Evolutionary conservation across 2,888 invertebrate genomes (phyloP).

Genomic region (Diarsia rubi): DNA sequence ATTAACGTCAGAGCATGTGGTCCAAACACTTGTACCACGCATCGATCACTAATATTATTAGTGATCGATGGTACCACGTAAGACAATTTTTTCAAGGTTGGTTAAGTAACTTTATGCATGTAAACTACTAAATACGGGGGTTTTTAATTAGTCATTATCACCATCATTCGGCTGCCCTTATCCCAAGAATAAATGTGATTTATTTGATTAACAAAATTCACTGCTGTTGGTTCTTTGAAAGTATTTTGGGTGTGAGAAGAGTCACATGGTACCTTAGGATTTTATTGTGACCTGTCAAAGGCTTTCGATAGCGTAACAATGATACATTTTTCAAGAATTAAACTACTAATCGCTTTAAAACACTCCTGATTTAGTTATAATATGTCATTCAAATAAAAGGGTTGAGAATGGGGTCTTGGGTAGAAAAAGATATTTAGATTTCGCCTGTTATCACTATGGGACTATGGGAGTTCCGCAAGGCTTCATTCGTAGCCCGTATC

Average conservation of each 20-base stretch:
- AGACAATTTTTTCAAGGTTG: conserved; percentile 25
- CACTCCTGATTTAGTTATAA: not conserved
- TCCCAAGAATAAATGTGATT: not conserved
- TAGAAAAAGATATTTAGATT: not conserved
- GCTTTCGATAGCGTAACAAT: conserved; percentile 9
- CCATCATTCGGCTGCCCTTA: not conserved
- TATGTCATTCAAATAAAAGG: not conserved
- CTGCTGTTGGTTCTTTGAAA: not conserved
- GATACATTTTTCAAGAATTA: not conserved
- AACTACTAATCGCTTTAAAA: not conserved
- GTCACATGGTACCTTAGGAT: not conserved
- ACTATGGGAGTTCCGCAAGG: conserved; percentile 9
- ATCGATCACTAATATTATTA: too few relatives aligned
- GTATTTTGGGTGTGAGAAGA: not conserved
- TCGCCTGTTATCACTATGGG: not conserved
- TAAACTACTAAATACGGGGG: not conserved
- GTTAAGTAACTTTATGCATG: not conserved
- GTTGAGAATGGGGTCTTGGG: not conserved
- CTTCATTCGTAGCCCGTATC: not conserved
- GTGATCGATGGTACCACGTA: conserved; percentile 22
- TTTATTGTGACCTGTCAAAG: not conserved
- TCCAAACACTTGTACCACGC: conserved; percentile 19
- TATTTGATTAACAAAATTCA: not conserved
- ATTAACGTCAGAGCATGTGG: conserved; percentile 4
- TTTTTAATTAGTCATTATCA: not conserved